Evolutionary conservation across 2,888 invertebrate genomes (phyloP).

Genomic region (Acleris literana): DNA sequence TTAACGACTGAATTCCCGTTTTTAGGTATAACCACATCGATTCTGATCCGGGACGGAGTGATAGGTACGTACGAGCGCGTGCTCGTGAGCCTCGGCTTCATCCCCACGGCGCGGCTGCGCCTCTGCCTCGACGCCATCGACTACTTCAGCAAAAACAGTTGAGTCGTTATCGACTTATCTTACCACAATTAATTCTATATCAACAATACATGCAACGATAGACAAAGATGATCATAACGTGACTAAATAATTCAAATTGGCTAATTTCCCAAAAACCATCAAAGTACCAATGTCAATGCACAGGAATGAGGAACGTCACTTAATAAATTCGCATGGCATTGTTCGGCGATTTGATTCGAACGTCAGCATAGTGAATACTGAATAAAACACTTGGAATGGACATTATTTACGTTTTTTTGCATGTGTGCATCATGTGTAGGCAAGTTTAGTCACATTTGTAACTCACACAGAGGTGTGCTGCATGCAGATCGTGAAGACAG

Average conservation of each 20-base stretch:
- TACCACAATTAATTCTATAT: not conserved
- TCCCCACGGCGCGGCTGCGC: conserved; percentile 85
- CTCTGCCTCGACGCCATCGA: conserved; percentile 86
- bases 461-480: conserved; percentile 85
- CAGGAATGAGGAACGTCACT: conserved; percentile 31
- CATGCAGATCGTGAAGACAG: conserved; percentile 85
- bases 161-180: conserved; percentile 48
- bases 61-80: conserved; percentile 84
- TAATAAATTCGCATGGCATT: conserved; percentile 34
- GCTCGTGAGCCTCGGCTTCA: conserved; percentile 83
- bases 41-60: conserved; percentile 84
- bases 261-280: conserved; percentile 13
- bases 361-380: conserved; percentile 18
- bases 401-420: conserved; percentile 47
- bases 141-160: conserved; percentile 87
- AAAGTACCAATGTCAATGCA: conserved; percentile 4
- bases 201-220: not conserved
- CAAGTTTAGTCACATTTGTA: conserved; percentile 68
- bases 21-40: conserved; percentile 73
- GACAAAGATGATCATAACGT: conserved; percentile 17
- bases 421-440: conserved; percentile 55
- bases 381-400: conserved; percentile 33
- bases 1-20: conserved; percentile 38
- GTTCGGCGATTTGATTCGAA: conserved; percentile 9
- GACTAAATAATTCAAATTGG: conserved; percentile 17